Conservation (phyloP, 2,888 invertebrate species). For the Lydus trimaculatus region DNA sequence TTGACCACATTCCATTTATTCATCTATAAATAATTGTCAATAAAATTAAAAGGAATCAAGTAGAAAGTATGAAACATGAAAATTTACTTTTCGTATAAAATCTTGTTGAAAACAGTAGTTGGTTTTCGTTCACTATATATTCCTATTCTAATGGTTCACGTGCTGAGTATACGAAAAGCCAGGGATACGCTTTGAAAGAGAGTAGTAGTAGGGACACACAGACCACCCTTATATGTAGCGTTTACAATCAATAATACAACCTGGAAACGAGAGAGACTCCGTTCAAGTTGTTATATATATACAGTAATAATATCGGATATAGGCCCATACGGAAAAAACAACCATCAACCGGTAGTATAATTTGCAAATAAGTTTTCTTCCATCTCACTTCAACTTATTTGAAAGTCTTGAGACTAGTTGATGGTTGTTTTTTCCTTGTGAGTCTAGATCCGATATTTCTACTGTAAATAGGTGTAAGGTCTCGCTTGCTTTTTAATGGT, state of each 20-base stretch:
- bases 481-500: neutral
- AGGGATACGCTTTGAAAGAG: neutral
- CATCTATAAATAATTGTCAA: neutral
- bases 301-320: too few relatives aligned
- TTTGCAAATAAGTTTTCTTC: too few relatives aligned
- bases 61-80: neutral
- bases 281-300: neutral
- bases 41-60: slow-evolving; percentile 4
- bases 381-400: too few relatives aligned
- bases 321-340: too few relatives aligned
- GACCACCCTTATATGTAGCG: neutral
- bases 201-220: neutral
- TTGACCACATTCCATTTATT: too few relatives aligned
- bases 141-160: neutral
- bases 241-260: slow-evolving; percentile 3
- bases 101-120: neutral
- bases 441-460: too few relatives aligned
- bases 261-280: neutral
- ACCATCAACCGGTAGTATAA: too few relatives aligned
- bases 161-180: neutral
- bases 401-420: too few relatives aligned
- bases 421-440: too few relatives aligned
- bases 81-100: neutral
- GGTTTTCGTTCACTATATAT: neutral
- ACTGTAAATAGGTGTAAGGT: neutral